Conservation (phyloP, 2,888 invertebrate genomes). For the Mesopsocus fuscifrons region DNA sequence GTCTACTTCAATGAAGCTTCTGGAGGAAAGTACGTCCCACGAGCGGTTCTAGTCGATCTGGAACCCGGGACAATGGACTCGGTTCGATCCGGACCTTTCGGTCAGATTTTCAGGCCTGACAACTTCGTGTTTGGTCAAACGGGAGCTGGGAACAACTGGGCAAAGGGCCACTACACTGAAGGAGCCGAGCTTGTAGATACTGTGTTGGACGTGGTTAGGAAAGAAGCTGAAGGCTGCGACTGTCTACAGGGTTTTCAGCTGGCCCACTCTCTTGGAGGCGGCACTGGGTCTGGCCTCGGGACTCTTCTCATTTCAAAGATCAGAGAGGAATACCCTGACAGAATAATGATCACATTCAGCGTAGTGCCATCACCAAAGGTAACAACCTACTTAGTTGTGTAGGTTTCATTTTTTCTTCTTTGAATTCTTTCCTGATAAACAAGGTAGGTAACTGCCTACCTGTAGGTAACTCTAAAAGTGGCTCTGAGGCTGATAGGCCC, state of each 20-base stretch:
- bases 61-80: conserved; percentile 57
- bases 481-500: too few species aligned
- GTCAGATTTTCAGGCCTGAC: conserved; percentile 46
- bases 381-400: conserved; percentile 24
- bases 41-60: conserved; percentile 43
- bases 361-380: conserved; percentile 70
- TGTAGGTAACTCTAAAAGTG: too few species aligned
- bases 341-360: conserved; percentile 73
- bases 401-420: background rate
- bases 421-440: too few species aligned
- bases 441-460: too few species aligned
- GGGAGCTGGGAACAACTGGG: conserved; percentile 31
- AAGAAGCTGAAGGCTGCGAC: conserved; percentile 37
- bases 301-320: conserved; percentile 72
- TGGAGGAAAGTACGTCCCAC: conserved; percentile 43
- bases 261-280: conserved; percentile 68
- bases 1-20: conserved; percentile 44
- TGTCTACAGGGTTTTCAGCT: conserved; percentile 53
- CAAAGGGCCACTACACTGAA: conserved; percentile 35
- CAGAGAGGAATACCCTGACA: conserved; percentile 67
- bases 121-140: conserved; percentile 42
- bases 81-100: conserved; percentile 44
- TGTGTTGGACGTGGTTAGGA: conserved; percentile 29
- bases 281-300: conserved; percentile 77
- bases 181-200: conserved; percentile 39